Evolutionary conservation across 2,888 invertebrate genomes (phyloP).

Genomic region (Hirtodrosophila confusa): DNA sequence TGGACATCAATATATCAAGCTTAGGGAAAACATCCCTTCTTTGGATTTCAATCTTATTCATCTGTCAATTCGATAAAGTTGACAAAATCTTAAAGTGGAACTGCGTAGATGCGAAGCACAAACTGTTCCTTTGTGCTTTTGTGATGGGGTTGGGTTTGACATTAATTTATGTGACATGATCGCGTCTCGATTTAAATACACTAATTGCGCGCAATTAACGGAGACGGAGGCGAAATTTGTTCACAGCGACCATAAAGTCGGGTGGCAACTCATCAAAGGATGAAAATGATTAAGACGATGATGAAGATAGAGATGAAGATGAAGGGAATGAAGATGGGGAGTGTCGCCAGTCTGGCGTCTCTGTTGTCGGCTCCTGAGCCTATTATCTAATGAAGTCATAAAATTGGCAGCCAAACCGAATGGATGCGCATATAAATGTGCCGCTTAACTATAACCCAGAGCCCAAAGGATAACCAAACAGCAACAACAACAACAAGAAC

Average conservation of each 20-base stretch:
- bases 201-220: slow-evolving; percentile 36
- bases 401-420: slow-evolving; percentile 52
- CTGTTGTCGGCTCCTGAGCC: slow-evolving; percentile 32
- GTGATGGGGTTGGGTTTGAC: slow-evolving; percentile 10
- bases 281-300: neutral
- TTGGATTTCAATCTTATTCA: neutral
- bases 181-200: slow-evolving; percentile 24
- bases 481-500: too few species aligned
- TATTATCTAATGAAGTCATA: slow-evolving; percentile 68
- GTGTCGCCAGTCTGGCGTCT: slow-evolving; percentile 52
- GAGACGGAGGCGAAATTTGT: slow-evolving; percentile 19
- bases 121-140: slow-evolving; percentile 4
- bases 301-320: slow-evolving; percentile 1
- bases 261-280: slow-evolving; percentile 17
- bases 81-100: neutral
- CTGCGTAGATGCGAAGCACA: slow-evolving; percentile 2
- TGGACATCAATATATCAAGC: neutral
- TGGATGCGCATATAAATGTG: slow-evolving; percentile 50
- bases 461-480: slow-evolving; percentile 10
- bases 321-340: neutral
- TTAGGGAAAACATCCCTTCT: too few species aligned
- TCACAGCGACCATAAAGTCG: slow-evolving; percentile 18
- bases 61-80: slow-evolving; percentile 6
- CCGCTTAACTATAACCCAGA: slow-evolving; percentile 13
- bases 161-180: slow-evolving; percentile 35